phyloP scores from a whole-genome alignment of 2,113 vertebrate species.

The Narcine bancroftii region DNA sequence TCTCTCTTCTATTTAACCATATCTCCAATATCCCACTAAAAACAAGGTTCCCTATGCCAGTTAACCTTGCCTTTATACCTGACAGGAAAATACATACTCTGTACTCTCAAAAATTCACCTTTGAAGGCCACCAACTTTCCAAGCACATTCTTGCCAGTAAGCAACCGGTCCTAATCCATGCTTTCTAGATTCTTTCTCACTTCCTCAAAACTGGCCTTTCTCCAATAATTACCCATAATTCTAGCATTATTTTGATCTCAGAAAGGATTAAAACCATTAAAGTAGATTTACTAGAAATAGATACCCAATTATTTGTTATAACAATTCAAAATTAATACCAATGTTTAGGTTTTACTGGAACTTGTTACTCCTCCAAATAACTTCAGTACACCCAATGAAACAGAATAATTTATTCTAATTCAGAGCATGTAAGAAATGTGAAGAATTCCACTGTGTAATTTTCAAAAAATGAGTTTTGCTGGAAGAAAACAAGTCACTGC shows the following conservation, averaged over 20 bases:
- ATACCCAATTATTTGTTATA: neutral
- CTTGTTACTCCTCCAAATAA: neutral
- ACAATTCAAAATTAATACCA: neutral
- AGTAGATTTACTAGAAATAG: neutral
- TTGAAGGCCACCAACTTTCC: too few relatives aligned
- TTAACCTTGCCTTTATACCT: too few relatives aligned
- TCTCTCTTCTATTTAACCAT: too few relatives aligned
- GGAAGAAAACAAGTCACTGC: neutral
- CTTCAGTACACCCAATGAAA: neutral
- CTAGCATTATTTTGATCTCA: neutral
- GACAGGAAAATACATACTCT: too few relatives aligned
- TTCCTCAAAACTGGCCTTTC: too few relatives aligned
- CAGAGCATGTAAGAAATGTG: neutral
- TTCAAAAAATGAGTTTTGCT: neutral
- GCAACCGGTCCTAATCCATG: too few relatives aligned
- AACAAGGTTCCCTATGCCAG: too few relatives aligned
- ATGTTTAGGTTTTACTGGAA: neutral
- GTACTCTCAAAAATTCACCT: too few relatives aligned
- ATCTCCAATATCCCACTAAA: too few relatives aligned
- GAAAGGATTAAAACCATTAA: neutral
- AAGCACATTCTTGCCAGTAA: too few relatives aligned
- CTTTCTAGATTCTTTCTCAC: too few relatives aligned
- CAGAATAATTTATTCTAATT: neutral
- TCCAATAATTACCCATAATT: neutral
- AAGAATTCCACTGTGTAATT: neutral